phyloP scores from a whole-genome alignment of 2,888 invertebrate genomes.

The Encarsia formosa region DNA sequence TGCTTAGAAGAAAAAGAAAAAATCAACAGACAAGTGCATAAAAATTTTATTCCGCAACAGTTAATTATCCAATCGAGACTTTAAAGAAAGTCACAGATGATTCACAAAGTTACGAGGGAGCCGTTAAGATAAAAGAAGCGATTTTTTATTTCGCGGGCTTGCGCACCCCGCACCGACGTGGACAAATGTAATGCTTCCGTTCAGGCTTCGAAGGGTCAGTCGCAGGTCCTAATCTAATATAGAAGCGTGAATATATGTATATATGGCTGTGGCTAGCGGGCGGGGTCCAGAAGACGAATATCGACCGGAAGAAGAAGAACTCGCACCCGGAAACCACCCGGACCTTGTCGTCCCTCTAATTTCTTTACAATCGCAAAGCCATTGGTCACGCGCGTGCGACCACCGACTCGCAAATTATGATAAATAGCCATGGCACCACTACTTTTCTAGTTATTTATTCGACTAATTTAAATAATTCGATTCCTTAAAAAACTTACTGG shows the following conservation, averaged over 20 bases:
- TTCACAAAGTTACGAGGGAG: too few relatives aligned
- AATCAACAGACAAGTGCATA: too few relatives aligned
- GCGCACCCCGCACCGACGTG: constrained; percentile 20
- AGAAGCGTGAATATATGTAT: constrained; percentile 25
- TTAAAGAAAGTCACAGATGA: too few relatives aligned
- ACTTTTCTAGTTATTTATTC: not conserved
- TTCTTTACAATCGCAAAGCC: constrained; percentile 50
- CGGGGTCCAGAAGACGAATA: constrained; percentile 45
- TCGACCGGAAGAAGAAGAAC: constrained; percentile 47
- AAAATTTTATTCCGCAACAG: too few relatives aligned
- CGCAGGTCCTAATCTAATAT: constrained; percentile 29
- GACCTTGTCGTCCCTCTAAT: constrained; percentile 49
- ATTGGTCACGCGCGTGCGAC: constrained; percentile 47
- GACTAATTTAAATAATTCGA: too few relatives aligned
- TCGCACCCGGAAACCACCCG: constrained; percentile 46
- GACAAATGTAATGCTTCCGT: constrained; percentile 39
- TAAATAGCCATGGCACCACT: constrained; percentile 7
- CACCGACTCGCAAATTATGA: constrained; percentile 30
- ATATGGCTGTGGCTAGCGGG: too few relatives aligned
- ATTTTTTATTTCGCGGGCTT: too few relatives aligned
- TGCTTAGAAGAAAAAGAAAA: too few relatives aligned
- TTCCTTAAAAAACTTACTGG: not conserved
- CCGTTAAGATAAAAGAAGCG: too few relatives aligned
- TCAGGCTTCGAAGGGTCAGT: constrained; percentile 36
- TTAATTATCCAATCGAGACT: too few relatives aligned